Base-by-base conservation (phyloP, 2,797 vertebrate genomes). In the Phalanger gymnotis region DNA sequence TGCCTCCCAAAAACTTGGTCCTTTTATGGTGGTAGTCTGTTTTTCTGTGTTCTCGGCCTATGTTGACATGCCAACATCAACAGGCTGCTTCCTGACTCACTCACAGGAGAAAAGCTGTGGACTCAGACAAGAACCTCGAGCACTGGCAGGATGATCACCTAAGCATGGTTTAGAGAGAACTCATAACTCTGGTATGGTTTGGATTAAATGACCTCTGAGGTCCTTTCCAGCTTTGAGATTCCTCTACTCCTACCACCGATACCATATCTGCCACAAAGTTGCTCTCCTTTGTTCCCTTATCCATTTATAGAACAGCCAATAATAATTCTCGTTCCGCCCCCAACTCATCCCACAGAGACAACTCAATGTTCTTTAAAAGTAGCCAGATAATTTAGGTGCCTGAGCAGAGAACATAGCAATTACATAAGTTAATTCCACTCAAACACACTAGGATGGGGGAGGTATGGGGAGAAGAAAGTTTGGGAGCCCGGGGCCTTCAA, bases 231-330 rank as follows among this genome's bases (percentile, higher is more conserved):
- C 40, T 47, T 47, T 25, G 22, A 87, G 73, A 87, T 47, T 47
- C 73, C 73, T 81, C 73, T 87, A 95, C 92, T 97, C 54, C 94
- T 93, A 54, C 95, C 91, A 16, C 30, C 30, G 91, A 81, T 51
- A 90, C 34, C 93, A 92, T 95, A 90, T 0, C 30, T 1, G 34
- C 90, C 94, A 94, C 73, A 10, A 73, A 96, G 95, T 92, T 95
- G 47, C 31, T 54, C 47, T 92, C 51, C n/a, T 97, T 93, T 87
- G 56, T 95, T 95, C 90, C 92, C 54, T 91, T 97, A 96, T 95
- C 95, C 95, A 95, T 97, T 98, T 98, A 98, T 98, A 98, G 97
- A 90, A 22, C 1, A 98, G 94, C 58, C 96, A 98, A 94, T 94
- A 97, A 97, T 97, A 5, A 97, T 95, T 97, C 95, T 95, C 91